Percentiles rank a stretch among this genome's conserved stretches.
phyloP scores from a whole-genome alignment of 37 sponge, comb jelly and placozoan species.

The Theonella swinhoei region DNA sequence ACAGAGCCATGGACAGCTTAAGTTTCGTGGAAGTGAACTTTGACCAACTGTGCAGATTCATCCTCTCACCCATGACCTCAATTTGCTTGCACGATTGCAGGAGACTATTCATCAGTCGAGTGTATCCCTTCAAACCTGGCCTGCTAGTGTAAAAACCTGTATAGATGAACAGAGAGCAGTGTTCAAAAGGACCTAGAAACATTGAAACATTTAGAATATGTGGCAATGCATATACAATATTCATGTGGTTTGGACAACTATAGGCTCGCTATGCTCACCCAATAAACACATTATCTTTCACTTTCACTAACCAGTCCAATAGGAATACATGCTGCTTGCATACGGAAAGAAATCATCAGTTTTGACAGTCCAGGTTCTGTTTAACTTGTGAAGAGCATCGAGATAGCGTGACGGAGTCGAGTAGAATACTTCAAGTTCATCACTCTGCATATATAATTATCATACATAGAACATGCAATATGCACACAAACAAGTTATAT shows the following conservation, averaged over 20 bases:
- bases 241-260: too few relatives aligned
- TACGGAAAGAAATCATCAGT: conserved; percentile 99
- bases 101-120: conserved; percentile 73
- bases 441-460: too few relatives aligned
- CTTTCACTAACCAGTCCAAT: conserved; percentile 91
- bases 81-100: conserved; percentile 91
- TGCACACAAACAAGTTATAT: too few relatives aligned
- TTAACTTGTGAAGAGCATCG: conserved; percentile 62
- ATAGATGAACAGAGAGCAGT: conserved; percentile 74
- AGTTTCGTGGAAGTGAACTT: not conserved
- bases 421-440: conserved; percentile 82
- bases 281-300: too few relatives aligned
- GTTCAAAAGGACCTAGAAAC: too few relatives aligned
- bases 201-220: too few relatives aligned
- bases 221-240: too few relatives aligned
- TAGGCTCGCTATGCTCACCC: too few relatives aligned
- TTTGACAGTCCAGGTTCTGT: conserved; percentile 70
- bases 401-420: conserved; percentile 91
- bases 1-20: conserved; percentile 81
- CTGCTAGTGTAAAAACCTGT: conserved; percentile 94
- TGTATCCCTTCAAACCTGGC: conserved; percentile 93
- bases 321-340: conserved; percentile 72
- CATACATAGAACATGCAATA: too few relatives aligned
- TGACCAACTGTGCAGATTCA: not conserved
- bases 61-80: conserved; percentile 39